phyloP scores from a whole-genome alignment of 2,888 invertebrate genomes.

The Mylabris sibirica region DNA sequence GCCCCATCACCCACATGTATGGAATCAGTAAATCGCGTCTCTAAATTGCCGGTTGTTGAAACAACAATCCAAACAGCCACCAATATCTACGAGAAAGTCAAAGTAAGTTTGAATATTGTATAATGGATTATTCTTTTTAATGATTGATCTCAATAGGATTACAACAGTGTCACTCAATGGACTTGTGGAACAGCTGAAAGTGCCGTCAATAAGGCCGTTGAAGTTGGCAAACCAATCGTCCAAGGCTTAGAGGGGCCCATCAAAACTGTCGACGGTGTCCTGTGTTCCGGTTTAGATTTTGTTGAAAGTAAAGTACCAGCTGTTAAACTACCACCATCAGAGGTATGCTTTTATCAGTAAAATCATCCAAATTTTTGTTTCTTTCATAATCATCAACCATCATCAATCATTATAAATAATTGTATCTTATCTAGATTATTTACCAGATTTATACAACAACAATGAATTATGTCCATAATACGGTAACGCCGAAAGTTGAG shows the following conservation, averaged over 20 bases:
- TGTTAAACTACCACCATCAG: conserved; percentile 65
- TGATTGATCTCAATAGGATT: conserved; percentile 56
- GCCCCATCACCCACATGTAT: conserved; percentile 54
- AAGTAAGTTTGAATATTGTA: conserved; percentile 56
- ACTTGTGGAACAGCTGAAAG: conserved; percentile 66
- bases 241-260: conserved; percentile 65
- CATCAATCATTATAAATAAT: conserved; percentile 33
- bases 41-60: conserved; percentile 66
- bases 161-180: conserved; percentile 65
- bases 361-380: conserved; percentile 14
- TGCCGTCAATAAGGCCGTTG: conserved; percentile 63
- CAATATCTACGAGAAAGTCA: conserved; percentile 67
- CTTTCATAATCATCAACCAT: conserved; percentile 22
- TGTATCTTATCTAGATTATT: conserved; percentile 51
- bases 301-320: conserved; percentile 67
- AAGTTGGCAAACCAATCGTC: conserved; percentile 64
- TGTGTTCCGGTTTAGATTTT: conserved; percentile 66
- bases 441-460: conserved; percentile 60
- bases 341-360: conserved; percentile 55
- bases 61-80: conserved; percentile 67
- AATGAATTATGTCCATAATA: conserved; percentile 56
- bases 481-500: conserved; percentile 50
- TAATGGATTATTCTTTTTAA: conserved; percentile 12
- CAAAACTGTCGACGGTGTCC: conserved; percentile 64
- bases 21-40: conserved; percentile 66